phyloP scores from a whole-genome alignment of 2,888 invertebrate genomes.

The Callyntrura guangdongensis region DNA sequence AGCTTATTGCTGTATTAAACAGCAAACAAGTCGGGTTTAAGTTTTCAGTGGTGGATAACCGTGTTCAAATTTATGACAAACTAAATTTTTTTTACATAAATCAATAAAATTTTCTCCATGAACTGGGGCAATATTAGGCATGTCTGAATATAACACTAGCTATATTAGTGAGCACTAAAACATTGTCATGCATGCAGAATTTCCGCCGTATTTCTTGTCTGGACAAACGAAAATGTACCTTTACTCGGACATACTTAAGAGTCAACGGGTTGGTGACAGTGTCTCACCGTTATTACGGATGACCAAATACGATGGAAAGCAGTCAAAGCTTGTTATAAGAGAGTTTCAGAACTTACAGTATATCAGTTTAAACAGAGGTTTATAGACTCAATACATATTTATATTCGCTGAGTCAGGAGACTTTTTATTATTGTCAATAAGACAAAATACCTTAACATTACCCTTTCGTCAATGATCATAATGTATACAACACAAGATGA shows the following conservation, averaged over 20 bases:
- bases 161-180: neutral
- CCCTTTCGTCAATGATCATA: neutral
- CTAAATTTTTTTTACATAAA: neutral
- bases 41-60: neutral
- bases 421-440: neutral
- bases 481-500: neutral
- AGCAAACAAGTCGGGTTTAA: neutral
- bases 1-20: neutral
- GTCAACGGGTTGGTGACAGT: neutral
- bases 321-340: neutral
- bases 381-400: neutral
- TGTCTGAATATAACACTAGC: neutral
- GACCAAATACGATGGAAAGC: neutral
- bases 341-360: neutral
- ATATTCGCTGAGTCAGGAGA: conserved; percentile 1
- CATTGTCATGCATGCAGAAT: neutral
- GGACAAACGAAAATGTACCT: conserved; percentile 1
- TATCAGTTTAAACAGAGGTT: neutral
- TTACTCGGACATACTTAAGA: neutral
- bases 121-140: neutral
- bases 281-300: neutral
- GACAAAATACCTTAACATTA: neutral
- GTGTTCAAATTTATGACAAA: conserved; percentile 8
- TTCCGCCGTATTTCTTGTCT: neutral
- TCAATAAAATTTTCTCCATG: neutral